Evolutionary conservation across 2,113 vertebrate genomes (phyloP).

Genomic region (Isichthys henryi): DNA sequence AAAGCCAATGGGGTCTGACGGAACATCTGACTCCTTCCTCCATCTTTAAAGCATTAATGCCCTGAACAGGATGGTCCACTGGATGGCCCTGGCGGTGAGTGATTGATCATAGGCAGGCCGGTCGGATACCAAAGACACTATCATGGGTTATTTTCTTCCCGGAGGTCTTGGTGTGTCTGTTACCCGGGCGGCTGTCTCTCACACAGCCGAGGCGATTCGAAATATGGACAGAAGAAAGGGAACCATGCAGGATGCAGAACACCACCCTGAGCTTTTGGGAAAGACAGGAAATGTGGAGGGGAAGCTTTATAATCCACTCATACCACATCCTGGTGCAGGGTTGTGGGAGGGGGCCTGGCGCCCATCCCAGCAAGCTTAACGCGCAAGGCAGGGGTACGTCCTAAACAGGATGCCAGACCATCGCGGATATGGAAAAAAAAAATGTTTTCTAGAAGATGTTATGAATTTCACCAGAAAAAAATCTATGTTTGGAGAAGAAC

Average conservation of each 20-base stretch:
- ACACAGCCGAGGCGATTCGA: not conserved
- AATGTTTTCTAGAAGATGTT: not conserved
- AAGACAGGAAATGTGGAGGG: not conserved
- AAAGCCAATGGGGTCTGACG: not conserved
- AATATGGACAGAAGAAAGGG: not conserved
- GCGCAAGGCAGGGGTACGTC: not conserved
- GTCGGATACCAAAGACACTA: not conserved
- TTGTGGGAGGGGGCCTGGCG: not conserved
- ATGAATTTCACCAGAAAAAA: not conserved
- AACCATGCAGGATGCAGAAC: not conserved
- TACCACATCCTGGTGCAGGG: not conserved
- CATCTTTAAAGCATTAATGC: not conserved
- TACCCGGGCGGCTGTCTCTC: not conserved
- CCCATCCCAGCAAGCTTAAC: not conserved
- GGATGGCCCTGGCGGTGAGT: not conserved
- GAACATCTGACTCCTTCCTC: not conserved
- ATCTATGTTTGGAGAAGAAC: not conserved
- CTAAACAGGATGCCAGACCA: not conserved
- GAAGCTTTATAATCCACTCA: not conserved
- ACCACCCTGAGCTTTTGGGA: not conserved
- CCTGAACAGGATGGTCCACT: not conserved
- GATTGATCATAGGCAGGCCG: not conserved
- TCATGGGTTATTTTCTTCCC: not conserved
- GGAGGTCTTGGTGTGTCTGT: not conserved
- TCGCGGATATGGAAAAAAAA: not conserved